A percentile compares a stretch with the other conserved stretches of the same genome.
Evolutionary conservation across 2,888 invertebrate species (phyloP).

Genomic region (Synergus umbraculus): DNA sequence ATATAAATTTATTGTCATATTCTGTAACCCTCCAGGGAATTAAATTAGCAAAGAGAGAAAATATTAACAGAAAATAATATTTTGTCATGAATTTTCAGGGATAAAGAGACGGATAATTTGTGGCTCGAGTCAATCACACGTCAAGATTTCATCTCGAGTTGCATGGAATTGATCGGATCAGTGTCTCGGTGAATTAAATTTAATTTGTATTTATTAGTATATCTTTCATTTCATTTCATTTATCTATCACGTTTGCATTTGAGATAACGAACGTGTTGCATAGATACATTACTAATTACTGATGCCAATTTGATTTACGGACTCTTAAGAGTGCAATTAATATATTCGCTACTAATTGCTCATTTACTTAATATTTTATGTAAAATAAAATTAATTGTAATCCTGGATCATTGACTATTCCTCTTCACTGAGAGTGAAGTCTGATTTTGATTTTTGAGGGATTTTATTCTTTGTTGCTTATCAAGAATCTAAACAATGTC

Average conservation of each 20-base stretch:
- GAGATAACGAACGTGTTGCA: neutral
- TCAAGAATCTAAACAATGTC: slow-evolving; percentile 8
- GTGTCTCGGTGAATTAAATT: neutral
- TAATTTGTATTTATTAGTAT: slow-evolving; percentile 5
- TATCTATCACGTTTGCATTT: slow-evolving; percentile 5
- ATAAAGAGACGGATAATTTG: neutral
- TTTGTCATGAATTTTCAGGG: neutral
- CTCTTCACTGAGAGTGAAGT: too few species aligned
- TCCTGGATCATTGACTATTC: too few species aligned
- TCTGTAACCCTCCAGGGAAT: slow-evolving; percentile 6
- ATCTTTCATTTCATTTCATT: neutral
- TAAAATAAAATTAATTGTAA: too few species aligned
- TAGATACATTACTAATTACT: neutral
- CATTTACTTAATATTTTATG: neutral
- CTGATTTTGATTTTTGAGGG: neutral
- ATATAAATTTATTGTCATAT: slow-evolving; percentile 35
- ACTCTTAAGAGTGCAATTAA: neutral
- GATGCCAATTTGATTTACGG: slow-evolving; percentile 2
- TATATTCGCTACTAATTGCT: neutral
- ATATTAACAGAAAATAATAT: neutral
- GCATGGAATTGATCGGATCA: neutral
- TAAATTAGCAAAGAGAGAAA: neutral
- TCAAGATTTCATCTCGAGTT: neutral
- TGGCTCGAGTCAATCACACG: neutral
- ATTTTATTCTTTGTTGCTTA: neutral